phyloP scores from a whole-genome alignment of 2,888 invertebrate species.

The Philereme vetulata region DNA sequence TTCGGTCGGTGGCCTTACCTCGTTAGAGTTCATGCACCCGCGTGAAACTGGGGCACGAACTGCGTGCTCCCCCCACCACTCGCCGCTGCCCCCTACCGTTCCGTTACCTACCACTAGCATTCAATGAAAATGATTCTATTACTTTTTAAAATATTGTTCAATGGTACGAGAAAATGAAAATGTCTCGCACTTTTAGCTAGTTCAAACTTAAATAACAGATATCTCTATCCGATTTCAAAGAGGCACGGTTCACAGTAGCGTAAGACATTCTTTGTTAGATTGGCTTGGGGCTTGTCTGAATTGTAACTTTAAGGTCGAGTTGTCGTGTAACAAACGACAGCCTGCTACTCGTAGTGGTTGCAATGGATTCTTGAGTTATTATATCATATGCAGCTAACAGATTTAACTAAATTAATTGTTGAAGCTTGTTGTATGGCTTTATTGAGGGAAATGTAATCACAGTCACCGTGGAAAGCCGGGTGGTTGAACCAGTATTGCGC shows the following conservation, averaged over 20 bases:
- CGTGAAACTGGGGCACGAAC: constrained; percentile 82
- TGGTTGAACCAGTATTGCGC: constrained; percentile 73
- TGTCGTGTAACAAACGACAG: constrained; percentile 42
- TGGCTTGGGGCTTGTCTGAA: constrained; percentile 39
- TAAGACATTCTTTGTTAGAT: constrained; percentile 41
- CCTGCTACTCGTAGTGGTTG: constrained; percentile 36
- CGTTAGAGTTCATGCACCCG: constrained; percentile 84
- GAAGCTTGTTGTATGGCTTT: background rate
- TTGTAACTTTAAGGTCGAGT: constrained; percentile 54
- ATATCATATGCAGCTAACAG: constrained; percentile 38
- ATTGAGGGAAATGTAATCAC: constrained; percentile 64
- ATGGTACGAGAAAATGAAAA: constrained; percentile 44
- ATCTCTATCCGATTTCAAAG: constrained; percentile 37
- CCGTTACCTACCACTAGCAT: constrained; percentile 78
- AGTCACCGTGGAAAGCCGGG: constrained; percentile 45
- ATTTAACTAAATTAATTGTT: constrained; percentile 16
- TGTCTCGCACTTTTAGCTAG: constrained; percentile 36
- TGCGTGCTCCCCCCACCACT: constrained; percentile 65
- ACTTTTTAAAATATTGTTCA: constrained; percentile 50
- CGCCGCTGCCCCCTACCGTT: constrained; percentile 53
- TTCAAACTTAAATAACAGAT: constrained; percentile 34
- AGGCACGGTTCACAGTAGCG: constrained; percentile 27
- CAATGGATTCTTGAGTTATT: constrained; percentile 46
- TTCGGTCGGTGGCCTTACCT: constrained; percentile 84
- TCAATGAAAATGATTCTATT: constrained; percentile 77